Conservation (phyloP, 2,888 invertebrate species). For the Pseudolycoriella hygida region DNA sequence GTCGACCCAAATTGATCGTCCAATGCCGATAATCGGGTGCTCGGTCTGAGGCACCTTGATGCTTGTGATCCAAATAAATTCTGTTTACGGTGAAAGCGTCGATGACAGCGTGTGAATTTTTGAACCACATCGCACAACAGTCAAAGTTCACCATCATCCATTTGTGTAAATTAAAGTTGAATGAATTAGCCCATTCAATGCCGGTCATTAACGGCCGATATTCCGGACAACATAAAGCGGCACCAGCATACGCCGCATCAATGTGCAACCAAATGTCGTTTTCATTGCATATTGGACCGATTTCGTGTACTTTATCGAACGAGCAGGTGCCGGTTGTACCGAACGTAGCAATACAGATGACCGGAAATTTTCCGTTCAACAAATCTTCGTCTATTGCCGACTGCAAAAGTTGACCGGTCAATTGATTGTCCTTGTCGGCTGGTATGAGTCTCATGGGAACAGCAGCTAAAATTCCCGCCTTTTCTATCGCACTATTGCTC, state of each 20-base stretch:
- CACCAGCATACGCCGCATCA: slow-evolving; percentile 92
- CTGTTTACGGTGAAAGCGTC: slow-evolving; percentile 83
- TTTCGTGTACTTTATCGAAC: slow-evolving; percentile 70
- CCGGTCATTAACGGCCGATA: slow-evolving; percentile 62
- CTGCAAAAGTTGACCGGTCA: slow-evolving; percentile 48
- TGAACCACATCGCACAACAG: slow-evolving; percentile 86
- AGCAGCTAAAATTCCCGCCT: slow-evolving; percentile 63
- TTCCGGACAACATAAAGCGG: slow-evolving; percentile 84
- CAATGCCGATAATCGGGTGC: slow-evolving; percentile 52
- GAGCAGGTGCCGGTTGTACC: slow-evolving; percentile 78
- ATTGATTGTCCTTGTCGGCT: slow-evolving; percentile 43
- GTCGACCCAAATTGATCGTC: slow-evolving; percentile 68
- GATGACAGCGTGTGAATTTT: slow-evolving; percentile 59
- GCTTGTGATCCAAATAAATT: slow-evolving; percentile 65
- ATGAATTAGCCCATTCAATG: slow-evolving; percentile 67
- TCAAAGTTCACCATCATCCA: slow-evolving; percentile 92
- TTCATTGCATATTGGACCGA: slow-evolving; percentile 65
- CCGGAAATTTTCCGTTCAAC: slow-evolving; percentile 66
- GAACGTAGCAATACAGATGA: slow-evolving; percentile 66
- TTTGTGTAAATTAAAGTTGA: slow-evolving; percentile 91
- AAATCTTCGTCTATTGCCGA: slow-evolving; percentile 59
- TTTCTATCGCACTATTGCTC: slow-evolving; percentile 80
- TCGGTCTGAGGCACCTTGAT: slow-evolving; percentile 41
- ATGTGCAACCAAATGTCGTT: slow-evolving; percentile 79
- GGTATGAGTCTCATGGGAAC: slow-evolving; percentile 57